phyloP scores from a whole-genome alignment of 2,113 vertebrate genomes.

The Phalacrocorax pelagicus region DNA sequence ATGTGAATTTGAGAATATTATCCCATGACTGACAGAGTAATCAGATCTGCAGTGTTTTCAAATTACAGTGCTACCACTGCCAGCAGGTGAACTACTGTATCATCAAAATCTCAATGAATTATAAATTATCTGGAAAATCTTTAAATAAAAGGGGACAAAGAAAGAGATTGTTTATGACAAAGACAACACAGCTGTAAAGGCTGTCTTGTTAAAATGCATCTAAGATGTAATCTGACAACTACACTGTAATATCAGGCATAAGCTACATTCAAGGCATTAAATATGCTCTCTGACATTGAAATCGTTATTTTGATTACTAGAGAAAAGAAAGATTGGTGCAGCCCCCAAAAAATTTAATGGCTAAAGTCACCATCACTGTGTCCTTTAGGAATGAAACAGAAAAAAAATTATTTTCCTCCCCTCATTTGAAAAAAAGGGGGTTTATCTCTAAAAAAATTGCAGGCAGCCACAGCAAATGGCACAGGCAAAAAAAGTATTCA shows the following conservation, averaged over 20 bases:
- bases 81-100: constrained; percentile 23
- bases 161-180: constrained; percentile 13
- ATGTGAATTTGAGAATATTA: background rate
- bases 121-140: constrained; percentile 23
- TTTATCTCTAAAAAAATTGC: background rate
- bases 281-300: background rate
- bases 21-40: background rate
- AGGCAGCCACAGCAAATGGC: background rate
- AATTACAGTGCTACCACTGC: background rate
- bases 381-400: background rate
- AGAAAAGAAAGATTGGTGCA: background rate
- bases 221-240: background rate
- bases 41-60: background rate
- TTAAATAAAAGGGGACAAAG: constrained; percentile 39
- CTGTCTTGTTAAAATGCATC: background rate
- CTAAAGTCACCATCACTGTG: background rate
- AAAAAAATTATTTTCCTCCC: background rate
- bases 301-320: background rate
- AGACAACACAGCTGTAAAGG: constrained; percentile 24
- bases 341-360: background rate
- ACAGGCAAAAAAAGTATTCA: background rate
- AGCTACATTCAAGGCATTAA: background rate
- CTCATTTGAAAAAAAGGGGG: background rate
- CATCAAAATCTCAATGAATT: constrained; percentile 47
- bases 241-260: background rate